Percentiles rank a stretch among this genome's conserved stretches.
Evolutionary conservation across 30 jellyfish, hydroid and myxozoan species (phyloP).

Genomic region (Aurelia aurita complex sp. Pacific): DNA sequence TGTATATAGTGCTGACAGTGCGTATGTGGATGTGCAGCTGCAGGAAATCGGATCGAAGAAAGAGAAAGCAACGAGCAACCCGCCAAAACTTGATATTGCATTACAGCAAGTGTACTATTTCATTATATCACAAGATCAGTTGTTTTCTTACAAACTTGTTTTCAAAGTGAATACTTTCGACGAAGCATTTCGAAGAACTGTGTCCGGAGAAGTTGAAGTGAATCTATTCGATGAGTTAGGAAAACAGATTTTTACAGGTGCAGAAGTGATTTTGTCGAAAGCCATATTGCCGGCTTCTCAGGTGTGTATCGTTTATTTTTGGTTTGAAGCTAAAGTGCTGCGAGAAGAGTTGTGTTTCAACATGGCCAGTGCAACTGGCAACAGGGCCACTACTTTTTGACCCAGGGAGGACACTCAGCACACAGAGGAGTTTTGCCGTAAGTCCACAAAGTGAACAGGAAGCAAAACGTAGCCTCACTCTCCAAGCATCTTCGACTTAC

Average conservation of each 20-base stretch:
- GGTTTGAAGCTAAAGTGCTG: too few species aligned
- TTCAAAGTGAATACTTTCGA: constrained; percentile 92
- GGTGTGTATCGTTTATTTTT: constrained; percentile 3
- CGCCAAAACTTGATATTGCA: constrained; percentile 92
- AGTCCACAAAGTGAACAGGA: too few species aligned
- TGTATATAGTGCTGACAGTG: constrained; percentile 83
- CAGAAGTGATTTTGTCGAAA: constrained; percentile 75
- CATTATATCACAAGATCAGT: constrained; percentile 81
- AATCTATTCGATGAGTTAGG: constrained; percentile 78
- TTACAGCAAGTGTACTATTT: constrained; percentile 95
- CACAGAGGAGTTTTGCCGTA: too few species aligned
- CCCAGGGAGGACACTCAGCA: too few species aligned
- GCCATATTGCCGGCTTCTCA: constrained; percentile 52
- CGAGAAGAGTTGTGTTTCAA: too few species aligned
- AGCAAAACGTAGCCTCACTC: too few species aligned
- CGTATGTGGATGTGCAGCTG: constrained; percentile 94
- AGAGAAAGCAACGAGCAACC: constrained; percentile 51
- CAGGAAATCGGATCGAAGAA: constrained; percentile 67
- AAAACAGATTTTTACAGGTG: constrained; percentile 82
- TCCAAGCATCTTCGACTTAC: too few species aligned
- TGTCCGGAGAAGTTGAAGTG: constrained; percentile 86
- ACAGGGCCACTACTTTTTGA: too few species aligned
- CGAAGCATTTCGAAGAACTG: constrained; percentile 77
- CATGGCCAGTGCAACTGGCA: too few species aligned
- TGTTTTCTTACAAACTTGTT: constrained; percentile 83